Conservation (phyloP, 2,113 vertebrate species). For the Leptocoma aspasia region DNA sequence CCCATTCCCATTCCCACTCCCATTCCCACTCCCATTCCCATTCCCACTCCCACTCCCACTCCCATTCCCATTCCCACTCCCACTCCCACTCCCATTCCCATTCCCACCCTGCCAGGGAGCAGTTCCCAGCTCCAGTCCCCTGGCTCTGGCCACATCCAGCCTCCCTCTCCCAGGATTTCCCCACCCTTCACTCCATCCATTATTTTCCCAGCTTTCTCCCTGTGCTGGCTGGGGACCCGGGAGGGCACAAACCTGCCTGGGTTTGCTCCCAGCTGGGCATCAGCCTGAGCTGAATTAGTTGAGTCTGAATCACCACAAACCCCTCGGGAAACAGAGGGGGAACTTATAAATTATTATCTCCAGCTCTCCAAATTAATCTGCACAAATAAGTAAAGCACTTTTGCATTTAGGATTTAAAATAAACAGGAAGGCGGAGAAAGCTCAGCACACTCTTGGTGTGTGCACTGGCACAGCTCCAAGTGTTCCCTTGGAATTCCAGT, state of each 20-base stretch:
- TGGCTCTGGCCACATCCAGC: not conserved
- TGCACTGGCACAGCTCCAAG: rapidly evolving
- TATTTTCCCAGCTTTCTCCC: not conserved
- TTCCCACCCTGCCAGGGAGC: not conserved
- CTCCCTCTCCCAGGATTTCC: not conserved
- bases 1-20: too few species aligned
- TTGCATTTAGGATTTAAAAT: not conserved
- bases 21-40: too few species aligned
- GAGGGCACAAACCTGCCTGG: rapidly evolving
- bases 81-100: not conserved
- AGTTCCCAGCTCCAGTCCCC: not conserved
- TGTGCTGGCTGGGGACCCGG: not conserved
- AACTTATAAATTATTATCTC: not conserved
- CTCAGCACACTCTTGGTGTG: rapidly evolving
- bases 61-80: not conserved
- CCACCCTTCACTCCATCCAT: rapidly evolving
- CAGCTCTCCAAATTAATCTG: not conserved
- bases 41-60: not conserved
- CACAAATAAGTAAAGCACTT: not conserved
- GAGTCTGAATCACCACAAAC: not conserved
- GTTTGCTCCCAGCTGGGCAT: not conserved
- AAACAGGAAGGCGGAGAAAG: not conserved
- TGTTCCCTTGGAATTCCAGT: rapidly evolving
- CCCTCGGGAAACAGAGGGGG: not conserved
- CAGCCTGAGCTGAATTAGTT: not conserved